Evolutionary conservation across 2,797 vertebrate species (phyloP), one percentile per base, ranked within the genome.

Genomic region (Sebastiscus tertius): DNA sequence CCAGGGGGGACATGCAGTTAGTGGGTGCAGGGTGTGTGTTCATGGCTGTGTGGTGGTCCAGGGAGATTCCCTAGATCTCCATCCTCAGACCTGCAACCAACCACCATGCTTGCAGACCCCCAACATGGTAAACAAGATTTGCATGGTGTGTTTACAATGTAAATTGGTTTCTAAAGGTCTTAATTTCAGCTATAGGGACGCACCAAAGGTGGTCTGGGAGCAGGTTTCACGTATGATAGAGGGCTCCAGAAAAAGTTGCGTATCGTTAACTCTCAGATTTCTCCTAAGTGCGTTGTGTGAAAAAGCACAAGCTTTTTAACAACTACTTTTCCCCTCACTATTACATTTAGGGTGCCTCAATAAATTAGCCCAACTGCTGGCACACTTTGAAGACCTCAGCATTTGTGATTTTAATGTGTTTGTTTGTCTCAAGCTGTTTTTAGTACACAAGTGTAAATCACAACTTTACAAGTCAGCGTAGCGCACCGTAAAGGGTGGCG

Each of bases 381-480:
- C 88, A 73, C 77, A 84, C 63, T 83, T 82, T 87, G 58, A 87
- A 86, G 79, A 80, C 79, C 84, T 82, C 86, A 87, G 76, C 84
- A 71, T 88, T 92, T 88, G 85, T 75, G 82, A 80, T 87, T 90
- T 87, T 85, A 86, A 90, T 92, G 68, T 86, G 86, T 93, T 91
- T 93, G 92, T 93, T 94, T 93, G 84, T 93, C 80, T 93, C 89
- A 92, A 88, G 88, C 91, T 93, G 88, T 89, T 90, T 94, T 93
- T 89, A 89, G 82, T 85, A 78, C 90, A 84, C 83, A 84, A 86
- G 88, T 93, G 87, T 93, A 94, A 94, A 92, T 93, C 87, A 88
- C 85, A 81, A 81, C 82, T 93, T 94, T 91, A 93, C 92, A 93
- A 93, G 89, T 89, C 58, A 84, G 80, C 74, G 74, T 67, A 88